These are phyloP conservation scores for Psilopsiagon aurifrons DNA, from an alignment of 2,113 vertebrate genomes.

Conservation along the genomic window DNA sequence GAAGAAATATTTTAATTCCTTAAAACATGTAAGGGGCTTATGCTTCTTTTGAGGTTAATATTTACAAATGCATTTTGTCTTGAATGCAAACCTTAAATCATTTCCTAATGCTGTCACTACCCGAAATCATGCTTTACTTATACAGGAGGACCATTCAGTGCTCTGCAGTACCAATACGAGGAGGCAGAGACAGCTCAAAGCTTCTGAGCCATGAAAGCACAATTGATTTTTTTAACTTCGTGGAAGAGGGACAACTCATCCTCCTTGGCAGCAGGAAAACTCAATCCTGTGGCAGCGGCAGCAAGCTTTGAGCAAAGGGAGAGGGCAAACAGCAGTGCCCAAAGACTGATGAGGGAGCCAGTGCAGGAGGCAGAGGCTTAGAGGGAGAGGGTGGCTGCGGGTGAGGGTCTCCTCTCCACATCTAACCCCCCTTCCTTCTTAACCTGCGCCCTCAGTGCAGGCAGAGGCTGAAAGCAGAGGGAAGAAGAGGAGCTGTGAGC, in stretches of 20 bases:
- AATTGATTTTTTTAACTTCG: constrained; percentile 1
- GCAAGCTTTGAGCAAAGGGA: not conserved
- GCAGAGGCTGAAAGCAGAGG: not conserved
- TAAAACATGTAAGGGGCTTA: not conserved
- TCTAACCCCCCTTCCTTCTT: not conserved
- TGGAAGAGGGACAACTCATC: not conserved
- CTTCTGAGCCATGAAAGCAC: constrained; percentile 39
- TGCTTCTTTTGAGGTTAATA: not conserved
- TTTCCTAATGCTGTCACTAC: not conserved
- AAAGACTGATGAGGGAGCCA: not conserved
- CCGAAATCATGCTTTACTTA: constrained; percentile 23
- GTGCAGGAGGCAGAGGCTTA: not conserved
- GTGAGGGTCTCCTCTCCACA: not conserved
- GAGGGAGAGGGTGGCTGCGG: not conserved
- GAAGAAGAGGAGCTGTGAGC: not conserved
- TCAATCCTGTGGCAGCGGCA: not conserved
- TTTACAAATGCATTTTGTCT: not conserved
- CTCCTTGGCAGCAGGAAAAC: not conserved
- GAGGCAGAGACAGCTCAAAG: constrained; percentile 23
- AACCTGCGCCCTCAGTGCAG: not conserved
- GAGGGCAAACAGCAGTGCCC: not conserved
- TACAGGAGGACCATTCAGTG: not conserved
- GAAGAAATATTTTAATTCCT: constrained; percentile 17
- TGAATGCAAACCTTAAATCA: constrained; percentile 2
- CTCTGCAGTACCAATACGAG: not conserved